Evolutionary conservation across 2,113 vertebrate species (phyloP).

Genomic region (Archilochus colubris): DNA sequence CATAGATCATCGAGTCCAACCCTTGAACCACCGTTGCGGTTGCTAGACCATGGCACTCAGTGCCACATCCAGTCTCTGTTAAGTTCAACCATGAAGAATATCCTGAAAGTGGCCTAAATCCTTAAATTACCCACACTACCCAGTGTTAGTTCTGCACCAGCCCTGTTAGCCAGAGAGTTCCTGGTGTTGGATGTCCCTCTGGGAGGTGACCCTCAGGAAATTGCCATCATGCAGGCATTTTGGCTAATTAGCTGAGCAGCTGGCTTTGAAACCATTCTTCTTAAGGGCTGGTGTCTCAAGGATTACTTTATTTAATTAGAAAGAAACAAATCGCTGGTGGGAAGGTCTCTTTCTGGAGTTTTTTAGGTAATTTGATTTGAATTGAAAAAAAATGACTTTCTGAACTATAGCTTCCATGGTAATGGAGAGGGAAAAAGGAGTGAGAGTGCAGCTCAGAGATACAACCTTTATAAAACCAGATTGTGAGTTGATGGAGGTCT

Average conservation of each 20-base stretch:
- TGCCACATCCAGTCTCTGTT: background rate
- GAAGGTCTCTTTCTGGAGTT: background rate
- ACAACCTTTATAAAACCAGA: background rate
- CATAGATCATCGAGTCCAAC: too few species aligned
- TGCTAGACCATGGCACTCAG: too few species aligned
- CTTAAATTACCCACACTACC: background rate
- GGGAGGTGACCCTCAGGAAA: background rate
- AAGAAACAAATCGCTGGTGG: slow-evolving; percentile 7
- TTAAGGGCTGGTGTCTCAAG: slow-evolving; percentile 21
- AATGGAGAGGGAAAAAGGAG: background rate
- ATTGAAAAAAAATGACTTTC: background rate
- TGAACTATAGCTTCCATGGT: background rate
- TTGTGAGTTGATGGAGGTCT: slow-evolving; percentile 2
- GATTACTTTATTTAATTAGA: slow-evolving; percentile 42
- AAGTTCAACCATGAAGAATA: background rate
- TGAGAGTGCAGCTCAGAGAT: background rate
- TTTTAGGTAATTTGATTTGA: background rate
- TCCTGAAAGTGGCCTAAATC: background rate
- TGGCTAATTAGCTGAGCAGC: slow-evolving; percentile 31
- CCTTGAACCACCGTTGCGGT: too few species aligned
- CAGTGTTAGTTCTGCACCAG: background rate
- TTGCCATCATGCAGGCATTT: background rate
- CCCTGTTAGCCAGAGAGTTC: background rate
- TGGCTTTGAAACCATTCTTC: slow-evolving; percentile 45
- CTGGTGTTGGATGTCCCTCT: background rate